Evolutionary conservation across 2,888 invertebrate species (phyloP), one percentile per base, ranked within the genome.

Genomic region (Villa cingulata): DNA sequence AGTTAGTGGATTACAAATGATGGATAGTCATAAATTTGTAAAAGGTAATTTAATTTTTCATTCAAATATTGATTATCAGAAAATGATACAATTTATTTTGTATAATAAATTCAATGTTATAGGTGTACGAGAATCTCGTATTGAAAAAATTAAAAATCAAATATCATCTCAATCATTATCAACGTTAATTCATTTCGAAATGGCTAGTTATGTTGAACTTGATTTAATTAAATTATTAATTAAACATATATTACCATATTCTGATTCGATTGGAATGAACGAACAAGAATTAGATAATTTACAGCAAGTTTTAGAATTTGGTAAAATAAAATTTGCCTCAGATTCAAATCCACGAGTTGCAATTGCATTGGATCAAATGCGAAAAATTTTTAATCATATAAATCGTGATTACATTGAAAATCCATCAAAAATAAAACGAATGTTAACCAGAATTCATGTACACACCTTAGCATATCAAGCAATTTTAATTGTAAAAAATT

Each of bases 391-490:
- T 49, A 56, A 57, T 34, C 55, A 56, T 27, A 46, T 64, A 2
- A 56, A 62, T 6, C 52, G 55, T 37, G 58, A 62, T 36, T 62
- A 61, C 48, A 53, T 56, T 23, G 45, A 43, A 15, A 55, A 58
- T 50, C 34, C 42, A 20, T 41, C 64, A 68, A 40, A 48, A 0
- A 49, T 54, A n/a, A 69, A 72, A 1, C 74, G 84, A 43, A 69
- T 72, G 53, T 60, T 89, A 17, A 81, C 85, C 0, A 74, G 89
- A 47, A 76, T 89, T 32, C 89, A 89, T 62, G 83, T 89, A 0
- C 89, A 89, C 60, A 88, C 89, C 0, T 66, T 89, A 54, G 88
- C 89, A n/a, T 89, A 84, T 61, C 89, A 89, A 69, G 85, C 86
- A 4, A 82, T 89, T 55, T 63, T 89, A 56, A 81, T 81, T 0